Conservation (phyloP, 2,888 invertebrate species). For the Norana najaformis region DNA sequence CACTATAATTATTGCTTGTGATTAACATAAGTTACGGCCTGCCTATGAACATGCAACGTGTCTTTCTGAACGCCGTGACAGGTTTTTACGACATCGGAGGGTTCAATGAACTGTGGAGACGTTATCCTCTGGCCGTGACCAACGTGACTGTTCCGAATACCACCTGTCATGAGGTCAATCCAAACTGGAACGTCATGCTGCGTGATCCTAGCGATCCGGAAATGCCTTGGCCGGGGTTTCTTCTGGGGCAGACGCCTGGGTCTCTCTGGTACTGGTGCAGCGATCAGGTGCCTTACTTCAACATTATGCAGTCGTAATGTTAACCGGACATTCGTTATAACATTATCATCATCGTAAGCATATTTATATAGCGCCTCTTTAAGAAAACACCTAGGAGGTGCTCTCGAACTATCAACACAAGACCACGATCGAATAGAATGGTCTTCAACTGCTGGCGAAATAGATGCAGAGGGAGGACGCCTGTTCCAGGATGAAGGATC, state of each 20-base stretch:
- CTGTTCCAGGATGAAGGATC: too few relatives aligned
- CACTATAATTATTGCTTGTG: background rate
- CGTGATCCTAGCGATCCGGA: conserved; percentile 57
- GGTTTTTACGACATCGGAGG: conserved; percentile 61
- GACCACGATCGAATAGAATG: too few relatives aligned
- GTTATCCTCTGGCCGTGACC: conserved; percentile 60
- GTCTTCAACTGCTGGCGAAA: too few relatives aligned
- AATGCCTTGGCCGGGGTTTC: conserved; percentile 64
- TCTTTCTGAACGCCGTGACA: conserved; percentile 40
- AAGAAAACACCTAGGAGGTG: too few relatives aligned
- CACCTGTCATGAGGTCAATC: conserved; percentile 50
- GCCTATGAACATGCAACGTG: background rate
- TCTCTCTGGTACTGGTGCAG: conserved; percentile 64
- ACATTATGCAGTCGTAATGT: too few relatives aligned
- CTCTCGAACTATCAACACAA: too few relatives aligned
- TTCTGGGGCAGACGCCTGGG: conserved; percentile 62
- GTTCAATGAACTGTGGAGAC: conserved; percentile 50
- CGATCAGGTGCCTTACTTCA: too few relatives aligned
- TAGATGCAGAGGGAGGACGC: too few relatives aligned
- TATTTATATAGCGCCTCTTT: too few relatives aligned
- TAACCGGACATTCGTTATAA: too few relatives aligned
- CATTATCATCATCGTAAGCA: too few relatives aligned
- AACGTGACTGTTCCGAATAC: conserved; percentile 44
- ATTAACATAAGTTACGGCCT: background rate
- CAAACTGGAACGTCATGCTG: conserved; percentile 60